Conservation (phyloP, 2,113 vertebrate genomes). For the Ornithorhynchus anatinus region DNA sequence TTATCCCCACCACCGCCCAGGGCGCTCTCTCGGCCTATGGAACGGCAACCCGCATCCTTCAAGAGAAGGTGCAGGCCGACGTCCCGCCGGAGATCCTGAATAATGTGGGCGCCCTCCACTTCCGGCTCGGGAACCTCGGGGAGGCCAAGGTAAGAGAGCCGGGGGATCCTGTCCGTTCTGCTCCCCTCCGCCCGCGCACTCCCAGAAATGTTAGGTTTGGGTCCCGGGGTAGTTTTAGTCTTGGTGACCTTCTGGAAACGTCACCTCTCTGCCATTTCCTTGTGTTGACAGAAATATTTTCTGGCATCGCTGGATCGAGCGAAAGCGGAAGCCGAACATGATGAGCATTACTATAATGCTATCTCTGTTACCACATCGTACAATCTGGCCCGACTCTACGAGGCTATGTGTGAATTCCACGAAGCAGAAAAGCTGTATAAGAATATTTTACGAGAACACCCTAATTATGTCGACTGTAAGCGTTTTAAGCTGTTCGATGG, state of each 20-base stretch:
- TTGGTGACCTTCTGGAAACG: not conserved
- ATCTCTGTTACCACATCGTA: slow-evolving; percentile 98
- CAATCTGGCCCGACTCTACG: slow-evolving; percentile 94
- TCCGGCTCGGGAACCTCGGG: slow-evolving; percentile 94
- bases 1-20: slow-evolving; percentile 51
- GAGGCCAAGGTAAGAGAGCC: slow-evolving; percentile 87
- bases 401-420: slow-evolving; percentile 98
- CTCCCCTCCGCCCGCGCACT: not conserved
- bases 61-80: slow-evolving; percentile 97
- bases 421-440: slow-evolving; percentile 98
- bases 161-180: not conserved
- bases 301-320: slow-evolving; percentile 94
- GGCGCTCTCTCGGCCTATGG: slow-evolving; percentile 96
- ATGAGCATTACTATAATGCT: slow-evolving; percentile 98
- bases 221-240: not conserved
- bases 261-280: slow-evolving; percentile 15
- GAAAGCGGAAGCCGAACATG: slow-evolving; percentile 96
- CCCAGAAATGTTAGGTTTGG: not conserved
- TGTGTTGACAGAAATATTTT: slow-evolving; percentile 91
- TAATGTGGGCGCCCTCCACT: slow-evolving; percentile 96
- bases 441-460: slow-evolving; percentile 97
- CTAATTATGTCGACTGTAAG: slow-evolving; percentile 99
- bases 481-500: slow-evolving; percentile 25
- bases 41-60: slow-evolving; percentile 96
- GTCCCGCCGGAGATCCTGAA: slow-evolving; percentile 98